Evolutionary conservation across 2,113 vertebrate species (phyloP).

Genomic region (rabbit (Oryctolagus cuniculus)): mOryCun1.1 NC_091433.1:174907001-174907500

Average conservation of each 20-base stretch:
- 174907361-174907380: slow-evolving; percentile 99
- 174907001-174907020: too few relatives aligned
- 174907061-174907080: not conserved
- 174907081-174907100: not conserved
- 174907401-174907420: slow-evolving; percentile 97
- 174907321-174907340: slow-evolving; percentile 53
- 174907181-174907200: slow-evolving; percentile 37
- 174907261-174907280: slow-evolving; percentile 61
- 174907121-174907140: not conserved
- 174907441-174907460: slow-evolving; percentile 86
- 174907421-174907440: slow-evolving; percentile 98
- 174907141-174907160: slow-evolving; percentile 40
- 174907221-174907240: not conserved
- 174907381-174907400: slow-evolving; percentile 99
- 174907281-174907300: slow-evolving; percentile 5
- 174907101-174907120: slow-evolving; percentile 13
- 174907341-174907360: slow-evolving; percentile 59
- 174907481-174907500: slow-evolving; percentile 51
- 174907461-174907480: slow-evolving; percentile 73
- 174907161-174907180: slow-evolving; percentile 36
- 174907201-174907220: slow-evolving; percentile 33
- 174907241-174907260: slow-evolving; percentile 29
- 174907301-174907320: slow-evolving; percentile 48
- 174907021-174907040: too few relatives aligned
- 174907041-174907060: too few relatives aligned